Evolutionary conservation across 2,797 vertebrate genomes (phyloP), one percentile per base, ranked within the genome.

Genomic region (Lepus townsendii): DNA sequence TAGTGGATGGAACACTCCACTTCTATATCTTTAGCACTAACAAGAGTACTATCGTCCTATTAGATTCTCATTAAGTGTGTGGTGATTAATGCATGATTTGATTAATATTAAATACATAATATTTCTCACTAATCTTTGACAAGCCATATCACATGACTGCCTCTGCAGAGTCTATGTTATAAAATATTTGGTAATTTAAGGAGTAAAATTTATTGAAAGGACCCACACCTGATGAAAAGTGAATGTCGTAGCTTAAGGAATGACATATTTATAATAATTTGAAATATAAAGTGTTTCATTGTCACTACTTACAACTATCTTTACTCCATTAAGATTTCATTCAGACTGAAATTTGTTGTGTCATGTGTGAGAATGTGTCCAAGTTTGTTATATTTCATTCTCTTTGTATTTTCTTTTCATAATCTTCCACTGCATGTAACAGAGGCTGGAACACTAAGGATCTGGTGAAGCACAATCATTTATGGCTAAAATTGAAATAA

Each of bases 161-260:
- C 27, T 93, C 47, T 69, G 57, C 6, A 65, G 20, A 47, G 11
- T 89, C 13, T 54, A 69, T 32, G n/a, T 94, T 35, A 32, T 84
- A 26, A 89, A 95, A 75, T 85, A n/a, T 88, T 88, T 80, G 42
- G 5, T 88, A 83, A 84, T 72, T 92, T 52, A 72, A 83, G 20
- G 14, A 88, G 63, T 63, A 73, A 20, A 77, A 47, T 35, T 69
- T 11, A 80, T 17, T 90, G 72, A 82, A 82, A 88, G 24, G 54
- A 52, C 17, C 42, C 38, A 88, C 4, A n/a, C 17, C 16, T 93
- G 57, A 47, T 76, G 38, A 24, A 57, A 57, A 90, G 68, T 80
- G 7, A 19, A 16, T 68, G 11, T 26, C 47, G 47, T 32, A 69
- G 11, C 30, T 79, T n/a, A 66, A 91, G 76, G 47, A 91, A 22